These are phyloP conservation scores for Shinisaurus crocodilurus DNA, from an alignment of 2,113 vertebrate species.

Conservation along the genomic window DNA sequence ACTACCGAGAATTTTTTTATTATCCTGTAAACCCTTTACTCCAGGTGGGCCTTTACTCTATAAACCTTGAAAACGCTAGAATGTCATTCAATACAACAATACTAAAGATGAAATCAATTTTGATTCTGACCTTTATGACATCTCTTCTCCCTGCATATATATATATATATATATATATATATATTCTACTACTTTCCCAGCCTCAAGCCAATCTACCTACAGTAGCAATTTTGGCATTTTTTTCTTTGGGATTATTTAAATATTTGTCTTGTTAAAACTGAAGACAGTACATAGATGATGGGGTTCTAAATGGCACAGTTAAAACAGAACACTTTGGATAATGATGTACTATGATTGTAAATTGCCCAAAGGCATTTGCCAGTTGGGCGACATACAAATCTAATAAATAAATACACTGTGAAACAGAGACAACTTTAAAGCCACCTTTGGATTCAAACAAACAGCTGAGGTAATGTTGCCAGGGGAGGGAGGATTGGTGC, in stretches of 20 bases:
- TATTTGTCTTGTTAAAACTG: neutral
- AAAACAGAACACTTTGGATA: neutral
- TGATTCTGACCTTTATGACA: constrained; percentile 15
- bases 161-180: too few relatives aligned
- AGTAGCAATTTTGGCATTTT: neutral
- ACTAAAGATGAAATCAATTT: constrained; percentile 39
- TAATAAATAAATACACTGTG: neutral
- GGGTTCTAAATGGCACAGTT: neutral
- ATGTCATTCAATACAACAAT: neutral
- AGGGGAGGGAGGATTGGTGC: neutral
- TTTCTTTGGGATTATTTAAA: neutral
- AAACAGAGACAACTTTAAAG: neutral
- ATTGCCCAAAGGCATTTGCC: too few relatives aligned
- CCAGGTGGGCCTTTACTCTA: constrained; percentile 28
- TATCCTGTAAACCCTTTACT: neutral
- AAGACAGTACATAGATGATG: neutral
- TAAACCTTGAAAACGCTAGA: constrained; percentile 21
- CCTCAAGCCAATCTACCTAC: neutral
- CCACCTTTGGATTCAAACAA: neutral
- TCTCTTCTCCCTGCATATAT: neutral
- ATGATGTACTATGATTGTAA: neutral
- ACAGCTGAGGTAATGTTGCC: neutral
- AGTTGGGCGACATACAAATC: too few relatives aligned
- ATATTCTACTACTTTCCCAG: neutral
- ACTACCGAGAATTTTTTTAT: constrained; percentile 51